Base-by-base conservation (phyloP, 2,888 invertebrate genomes). In the Trachelus tabidus region DNA sequence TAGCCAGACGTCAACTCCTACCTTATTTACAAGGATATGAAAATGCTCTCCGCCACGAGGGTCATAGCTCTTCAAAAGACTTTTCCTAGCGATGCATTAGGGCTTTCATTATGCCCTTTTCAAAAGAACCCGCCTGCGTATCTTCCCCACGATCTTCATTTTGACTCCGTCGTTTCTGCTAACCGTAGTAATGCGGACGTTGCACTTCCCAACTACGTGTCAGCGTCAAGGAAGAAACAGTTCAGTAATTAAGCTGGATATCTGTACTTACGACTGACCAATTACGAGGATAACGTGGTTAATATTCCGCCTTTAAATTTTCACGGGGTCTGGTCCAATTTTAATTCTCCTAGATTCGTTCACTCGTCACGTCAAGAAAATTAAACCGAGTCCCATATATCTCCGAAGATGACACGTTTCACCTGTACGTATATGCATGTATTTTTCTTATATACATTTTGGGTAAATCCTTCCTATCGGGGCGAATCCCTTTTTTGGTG, bases 1-100 rank as follows among this genome's bases (percentile, higher is more conserved):
- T 56, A 56, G 56, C 23, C 56, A 15, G 56, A 23, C 56, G 23
- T 23, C 23, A 23, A 23, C 40, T 77, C 75, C 77, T 75, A 71
- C 77, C 40, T 34, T 30, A 37, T 34, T 71, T 77, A 75, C 75
- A 77, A 69, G 77, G 75, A 75, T 77, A 68, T 69, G 56, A 23
- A 56, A 56, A 56, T 56, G 56, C 23, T 56, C 56, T 56, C 2
- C 15, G 23, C 56, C 56, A 23, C 23, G 23, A 56, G 56, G 23
- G 15, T 56, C 56, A 56, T 56, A 9, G 23, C 56, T 56, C 56
- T 56, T 56, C 56, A 56, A 56, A 56, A 56, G 56, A 23, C 56
- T 23, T 56, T 56, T 56, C 9, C 56, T 56, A 23, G 56, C 6
- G 23, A 56, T 56, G 56, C 56, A 23, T 56, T 23, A 56, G 56